Conservation (phyloP, 1,140 invertebrate species). For the Aphelenchoides avenae region DNA sequence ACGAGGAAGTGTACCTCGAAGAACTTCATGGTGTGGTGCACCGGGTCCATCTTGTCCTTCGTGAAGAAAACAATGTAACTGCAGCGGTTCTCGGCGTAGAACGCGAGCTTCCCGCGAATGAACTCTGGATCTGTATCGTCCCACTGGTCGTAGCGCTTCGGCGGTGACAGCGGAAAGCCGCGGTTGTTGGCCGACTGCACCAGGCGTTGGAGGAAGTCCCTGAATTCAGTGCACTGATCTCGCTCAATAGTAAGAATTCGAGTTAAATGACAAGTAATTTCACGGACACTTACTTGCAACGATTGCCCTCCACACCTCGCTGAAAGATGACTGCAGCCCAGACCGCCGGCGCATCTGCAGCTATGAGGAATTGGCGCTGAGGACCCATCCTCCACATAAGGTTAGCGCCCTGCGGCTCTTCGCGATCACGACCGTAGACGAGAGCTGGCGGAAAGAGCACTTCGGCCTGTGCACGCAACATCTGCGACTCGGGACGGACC, state of each 20-base stretch:
- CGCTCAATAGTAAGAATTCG: too few relatives aligned
- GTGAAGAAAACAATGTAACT: constrained; percentile 14
- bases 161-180: neutral
- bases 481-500: constrained; percentile 5
- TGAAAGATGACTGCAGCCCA: constrained; percentile 13
- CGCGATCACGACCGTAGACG: neutral
- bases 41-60: constrained; percentile 14
- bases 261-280: too few relatives aligned
- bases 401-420: constrained; percentile 10
- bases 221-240: too few relatives aligned
- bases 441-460: constrained; percentile 12
- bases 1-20: too few relatives aligned
- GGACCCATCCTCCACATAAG: constrained; percentile 9
- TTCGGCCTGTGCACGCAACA: constrained; percentile 4
- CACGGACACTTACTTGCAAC: neutral
- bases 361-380: neutral
- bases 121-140: neutral
- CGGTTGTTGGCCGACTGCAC: constrained; percentile 6
- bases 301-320: neutral
- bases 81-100: constrained; percentile 1
- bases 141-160: constrained; percentile 2
- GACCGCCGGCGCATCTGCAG: neutral
- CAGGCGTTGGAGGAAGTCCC: constrained; percentile 7
- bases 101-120: neutral
- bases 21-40: constrained; percentile 13